phyloP scores from a whole-genome alignment of 1,140 invertebrate species.

The Luehdorfia chinensis region DNA sequence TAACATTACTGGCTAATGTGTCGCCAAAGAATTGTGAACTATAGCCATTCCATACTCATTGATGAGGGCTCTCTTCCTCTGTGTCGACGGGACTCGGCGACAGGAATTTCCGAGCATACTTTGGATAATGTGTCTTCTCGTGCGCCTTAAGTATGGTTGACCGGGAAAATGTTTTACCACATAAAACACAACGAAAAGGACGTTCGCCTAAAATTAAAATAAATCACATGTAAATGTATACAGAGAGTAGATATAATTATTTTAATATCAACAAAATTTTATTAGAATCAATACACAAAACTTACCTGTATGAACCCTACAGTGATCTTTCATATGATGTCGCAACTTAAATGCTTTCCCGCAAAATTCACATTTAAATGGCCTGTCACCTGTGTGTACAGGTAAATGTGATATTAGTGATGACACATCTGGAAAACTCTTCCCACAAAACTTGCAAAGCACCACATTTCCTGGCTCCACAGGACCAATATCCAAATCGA shows the following conservation, averaged over 20 bases:
- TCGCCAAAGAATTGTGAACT: conserved; percentile 44
- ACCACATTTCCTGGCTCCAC: conserved; percentile 85
- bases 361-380: conserved; percentile 94
- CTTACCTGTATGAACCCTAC: conserved; percentile 90
- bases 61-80: conserved; percentile 86
- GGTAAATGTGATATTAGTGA: conserved; percentile 91
- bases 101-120: conserved; percentile 91
- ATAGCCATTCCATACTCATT: conserved; percentile 69
- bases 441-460: conserved; percentile 93
- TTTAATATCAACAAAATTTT: background rate
- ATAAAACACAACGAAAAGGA: conserved; percentile 91
- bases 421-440: conserved; percentile 92
- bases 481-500: conserved; percentile 74
- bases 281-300: conserved; percentile 5
- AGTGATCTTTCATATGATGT: conserved; percentile 96
- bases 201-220: conserved; percentile 81
- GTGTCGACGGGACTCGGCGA: conserved; percentile 90
- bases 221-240: background rate
- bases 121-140: conserved; percentile 94
- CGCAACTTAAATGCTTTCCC: conserved; percentile 93
- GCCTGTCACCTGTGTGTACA: conserved; percentile 91
- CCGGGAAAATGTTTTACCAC: conserved; percentile 93
- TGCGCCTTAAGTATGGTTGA: conserved; percentile 94
- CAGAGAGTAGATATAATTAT: background rate
- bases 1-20: conserved; percentile 42